Base-by-base conservation (phyloP, 2,797 vertebrate genomes). In the Halcyon leucocephala region DNA sequence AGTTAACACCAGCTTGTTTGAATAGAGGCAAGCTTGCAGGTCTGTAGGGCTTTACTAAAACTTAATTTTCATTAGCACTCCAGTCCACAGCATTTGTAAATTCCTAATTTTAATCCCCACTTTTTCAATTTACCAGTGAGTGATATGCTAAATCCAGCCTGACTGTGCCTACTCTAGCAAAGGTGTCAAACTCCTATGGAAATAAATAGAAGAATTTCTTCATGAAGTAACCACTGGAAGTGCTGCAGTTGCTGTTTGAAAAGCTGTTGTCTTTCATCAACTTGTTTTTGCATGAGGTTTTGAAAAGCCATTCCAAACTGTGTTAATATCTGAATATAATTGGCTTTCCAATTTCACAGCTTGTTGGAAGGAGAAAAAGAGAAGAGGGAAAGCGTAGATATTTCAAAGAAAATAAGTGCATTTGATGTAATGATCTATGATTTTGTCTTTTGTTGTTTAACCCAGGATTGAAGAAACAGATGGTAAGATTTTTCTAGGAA, bases 401-500 rank as follows among this genome's bases (percentile, higher is more conserved):
- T 97, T 97, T 97, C 95, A 97, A 96, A 97, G 97, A 97, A 96
- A 98, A 87, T 97, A 97, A 96, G 44, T 94, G 66, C 93, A 97
- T 97, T 98, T 97, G 96, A 97, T 96, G 92, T 90, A 97, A 97
- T 96, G 92, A 94, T 97, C 94, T 97, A 77, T 96, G 95, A 97
- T 96, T 98, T 96, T 97, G 92, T 97, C 91, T 97, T 97, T 90
- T 97, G 97, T 97, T 98, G 93, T 97, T 97, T 97, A 97, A 97
- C 97, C 97, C 88, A 84, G 92, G 70, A 97, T 90, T 97, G 95
- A 95, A 98, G 97, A 98, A 98, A 98, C 98, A 98, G 98, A 98
- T 98, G 98, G 98, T 97, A 97, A 98, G 97, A 97, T 98, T 98
- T 98, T 98, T 97, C 96, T 97, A 97, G 97, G 97, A 98, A 98